Base-by-base conservation (phyloP, 1,140 invertebrate species). In the Charaxes varanes region DNA sequence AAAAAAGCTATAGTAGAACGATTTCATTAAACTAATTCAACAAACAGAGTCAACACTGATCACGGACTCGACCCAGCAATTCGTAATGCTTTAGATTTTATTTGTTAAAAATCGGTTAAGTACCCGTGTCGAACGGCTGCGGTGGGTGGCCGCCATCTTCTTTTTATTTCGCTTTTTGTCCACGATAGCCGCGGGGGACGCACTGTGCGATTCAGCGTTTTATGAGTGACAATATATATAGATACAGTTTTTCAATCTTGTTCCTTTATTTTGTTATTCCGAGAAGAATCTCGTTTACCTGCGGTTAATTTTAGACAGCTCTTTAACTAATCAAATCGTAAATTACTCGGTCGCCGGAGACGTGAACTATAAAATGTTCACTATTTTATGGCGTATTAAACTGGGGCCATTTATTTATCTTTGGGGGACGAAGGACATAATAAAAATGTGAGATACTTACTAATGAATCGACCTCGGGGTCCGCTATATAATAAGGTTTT, bases 381-480 rank as follows among this genome's bases (percentile, higher is more conserved):
- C 64, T 59, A 70, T 51, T 78, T 81, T 78, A 81, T 70, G 59
- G 64, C 52, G 43, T 70, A 72, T 76, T 65, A 71, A 76, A 70
- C 51, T 62, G 50, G 44, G 47, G 22, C 49, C 52, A 32, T 65
- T 62, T 67, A 67, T 69, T 66, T 68, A 65, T 58, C 45, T 60
- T 41, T 33, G 30, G 30, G 50, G 43, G 27, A 31, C 18, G 42
- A 33, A 27, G 31, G 30, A 41, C 28, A 37, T 46, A 46, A 62
- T 60, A 54, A 64, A 62, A 60, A 18, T 31, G 45, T 51, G 40
- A 35, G 48, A 72, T 87, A 95, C 95, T 97, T 90, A 98, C 96
- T 90, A 98, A 90, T 88, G 95, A 96, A 87, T 98, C 96, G 85
- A 98, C 93, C 91, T 98, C 97, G 71, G 95, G 95, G 87, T 98